Evolutionary conservation across 2,888 invertebrate species (phyloP), one percentile per base, ranked within the genome.

Genomic region (Diachrysia chrysitis): DNA sequence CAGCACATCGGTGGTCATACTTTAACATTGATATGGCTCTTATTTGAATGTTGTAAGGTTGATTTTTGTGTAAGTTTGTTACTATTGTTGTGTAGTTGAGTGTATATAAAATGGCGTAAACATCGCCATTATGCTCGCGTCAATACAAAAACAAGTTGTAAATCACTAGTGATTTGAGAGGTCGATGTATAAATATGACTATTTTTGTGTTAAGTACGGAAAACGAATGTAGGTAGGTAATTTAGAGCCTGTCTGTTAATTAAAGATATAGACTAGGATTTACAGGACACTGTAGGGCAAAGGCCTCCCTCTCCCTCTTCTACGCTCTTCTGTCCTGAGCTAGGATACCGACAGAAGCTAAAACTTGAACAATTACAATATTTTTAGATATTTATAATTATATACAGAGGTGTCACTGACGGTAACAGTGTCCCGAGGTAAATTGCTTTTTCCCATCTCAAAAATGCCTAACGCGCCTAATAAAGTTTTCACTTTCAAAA

Each of bases 71-170:
- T 37, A 16, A 14, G 0, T 37, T 37, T 37, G 32, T 37, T 37
- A 14, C 14, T 37, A 37, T 37, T 37, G 1, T 37, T 16, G 5
- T 4, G 16, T 16, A 16, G 37, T 37, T 16, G 37, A 37, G 9
- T 37, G 37, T 58, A 59, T 21, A 14, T 10, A 23, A 4, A 37
- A 21, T 14, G 29, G 32, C 55, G 57, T 61, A 68, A 66, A 69
- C 66, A 73, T 9, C 37, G 37, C 56, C 10, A 69, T 70, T 66
- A 70, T 73, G 17, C 21, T 32, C 54, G 60, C 55, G 57, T 64
- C 46, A 59, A 63, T 46, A 35, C 7, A 58, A 69, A 63, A 76
- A 76, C 73, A 64, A 59, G 62, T 69, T 69, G 66, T 69, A 64
- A 66, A 69, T 77, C 69, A 77, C 10, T 23, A 17, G n/a, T 14